Evolutionary conservation across 2,113 vertebrate genomes (phyloP), one percentile per base, ranked within the genome.

Genomic region (Apistogramma diplotaenia): DNA sequence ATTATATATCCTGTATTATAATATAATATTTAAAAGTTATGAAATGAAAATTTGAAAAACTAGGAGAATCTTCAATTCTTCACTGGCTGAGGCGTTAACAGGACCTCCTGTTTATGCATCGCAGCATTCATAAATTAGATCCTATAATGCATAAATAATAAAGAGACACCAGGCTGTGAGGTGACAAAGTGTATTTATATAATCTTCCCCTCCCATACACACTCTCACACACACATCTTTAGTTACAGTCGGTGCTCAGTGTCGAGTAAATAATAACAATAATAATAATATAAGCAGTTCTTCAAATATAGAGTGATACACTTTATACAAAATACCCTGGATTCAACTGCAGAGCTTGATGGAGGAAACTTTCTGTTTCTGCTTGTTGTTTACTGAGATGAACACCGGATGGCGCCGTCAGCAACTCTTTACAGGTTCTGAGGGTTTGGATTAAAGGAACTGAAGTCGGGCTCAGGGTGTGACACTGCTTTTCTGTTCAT

Each of bases 291-390:
- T 61, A 65, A 87, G 58, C 58, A 87, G 71, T 33, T 85, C 75
- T 86, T 88, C 79, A 91, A 91, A 88, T 91, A 91, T 89, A 91
- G 72, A 87, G 75, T 27, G 19, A 76, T 74, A 85, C 75, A 88
- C 74, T 82, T 86, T 76, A 33, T 90, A 92, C 79, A 90, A 90
- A 92, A 92, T 91, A 85, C 87, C 84, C 91, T 88, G 86, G 84
- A 90, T 84, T 67, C 77, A 72, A 85, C 61, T 80, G 81, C 29
- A 43, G 65, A 29, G 18, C 18, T 70, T 29, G 12, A 49, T 49
- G 65, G 49, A 18, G 29, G 49, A 29, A 70, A 25, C 65, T 70
- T n/a, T 46, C 12, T 62, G 56, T 9, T 33, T 49, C 46, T 77
- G 54, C 27, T 49, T 58, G 57, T 51, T 54, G 35, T 33, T 75